A percentile compares a stretch with the other conserved stretches of the same genome.
These are phyloP conservation scores for Drosophila anomalata DNA, from an alignment of 2,888 invertebrate species.

Conservation along the genomic window DNA sequence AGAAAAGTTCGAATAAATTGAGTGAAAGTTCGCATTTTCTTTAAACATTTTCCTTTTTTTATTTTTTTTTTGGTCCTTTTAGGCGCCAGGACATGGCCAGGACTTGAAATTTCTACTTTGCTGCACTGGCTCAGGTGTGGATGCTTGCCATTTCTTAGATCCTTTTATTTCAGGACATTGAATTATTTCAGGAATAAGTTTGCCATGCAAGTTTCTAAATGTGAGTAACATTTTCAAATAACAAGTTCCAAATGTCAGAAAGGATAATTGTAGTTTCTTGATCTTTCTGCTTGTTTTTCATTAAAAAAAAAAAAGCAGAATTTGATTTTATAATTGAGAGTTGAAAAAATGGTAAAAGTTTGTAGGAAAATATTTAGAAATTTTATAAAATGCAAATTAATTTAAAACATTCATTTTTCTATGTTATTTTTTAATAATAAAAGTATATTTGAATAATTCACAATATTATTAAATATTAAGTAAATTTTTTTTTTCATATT, in stretches of 20 bases:
- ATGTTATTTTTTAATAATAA: too few species aligned
- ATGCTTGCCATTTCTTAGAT: neutral
- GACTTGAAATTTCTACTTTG: slow-evolving; percentile 14
- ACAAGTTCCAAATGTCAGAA: neutral
- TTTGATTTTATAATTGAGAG: too few species aligned
- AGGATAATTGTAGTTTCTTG: too few species aligned
- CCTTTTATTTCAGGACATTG: neutral
- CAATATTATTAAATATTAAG: too few species aligned
- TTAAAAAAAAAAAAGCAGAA: too few species aligned
- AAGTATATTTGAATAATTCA: too few species aligned
- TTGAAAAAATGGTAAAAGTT: too few species aligned
- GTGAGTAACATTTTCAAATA: neutral
- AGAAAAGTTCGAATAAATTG: slow-evolving; percentile 51
- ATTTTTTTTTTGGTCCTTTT: neutral
- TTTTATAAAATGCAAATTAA: too few species aligned
- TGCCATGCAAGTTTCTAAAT: neutral
- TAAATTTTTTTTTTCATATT: too few species aligned
- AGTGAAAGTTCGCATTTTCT: slow-evolving; percentile 44
- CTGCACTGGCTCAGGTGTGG: slow-evolving; percentile 39
- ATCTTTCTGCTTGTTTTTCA: too few species aligned
- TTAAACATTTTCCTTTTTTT: slow-evolving; percentile 23
- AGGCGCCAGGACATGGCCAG: slow-evolving; percentile 17
- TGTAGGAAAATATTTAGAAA: too few species aligned
- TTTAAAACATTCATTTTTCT: too few species aligned
- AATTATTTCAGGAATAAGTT: slow-evolving; percentile 3